Base-by-base conservation (phyloP, 1,140 invertebrate species). In the Cataglyphis hispanica region DNA sequence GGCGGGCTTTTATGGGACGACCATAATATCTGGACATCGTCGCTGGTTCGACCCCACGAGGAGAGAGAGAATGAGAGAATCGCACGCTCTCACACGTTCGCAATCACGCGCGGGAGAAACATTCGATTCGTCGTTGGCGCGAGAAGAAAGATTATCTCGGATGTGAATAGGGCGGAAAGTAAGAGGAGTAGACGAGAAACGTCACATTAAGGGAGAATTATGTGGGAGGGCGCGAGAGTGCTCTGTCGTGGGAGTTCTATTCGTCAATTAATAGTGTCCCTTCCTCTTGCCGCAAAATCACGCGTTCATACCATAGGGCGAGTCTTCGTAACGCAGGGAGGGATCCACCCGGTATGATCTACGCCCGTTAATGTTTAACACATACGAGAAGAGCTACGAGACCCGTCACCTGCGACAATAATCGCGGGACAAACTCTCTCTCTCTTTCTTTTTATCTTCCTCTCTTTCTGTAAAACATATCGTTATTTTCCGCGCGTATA, bases 121-220 rank as follows among this genome's bases (percentile, higher is more conserved):
- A 88, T 78, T 87, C 40, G 58, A 66, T 22, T 66, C 53, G 66
- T 40, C 58, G 61, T 40, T 43, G 50, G 61, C 72, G 66, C 63
- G 70, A 77, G 70, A 75, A 78, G 61, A 92, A 89, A 93, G 93
- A 94, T 94, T 93, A 94, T 94, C 92, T 89, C 85, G 63, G 64
- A 43, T 80, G 92, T 87, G 90, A 86, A 85, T 76, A 46, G 90
- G 78, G 87, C 60, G 84, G 70, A 63, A 74, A 75, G 84, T 53
- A 84, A 80, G 86, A 61, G 43, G 19, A 87, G 83, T 84, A 84
- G 80, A 92, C 87, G 91, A 92, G 90, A 91, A 50, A 87, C 87
- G 93, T 94, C 93, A 91, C 94, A 94, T 95, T 94, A 94, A 93
- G 89, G 77, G 87, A 94, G 93, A 95, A 93, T 94, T 94, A 94